phyloP scores from a whole-genome alignment of 2,888 invertebrate genomes.

The Euspilapteryx auroguttella region DNA sequence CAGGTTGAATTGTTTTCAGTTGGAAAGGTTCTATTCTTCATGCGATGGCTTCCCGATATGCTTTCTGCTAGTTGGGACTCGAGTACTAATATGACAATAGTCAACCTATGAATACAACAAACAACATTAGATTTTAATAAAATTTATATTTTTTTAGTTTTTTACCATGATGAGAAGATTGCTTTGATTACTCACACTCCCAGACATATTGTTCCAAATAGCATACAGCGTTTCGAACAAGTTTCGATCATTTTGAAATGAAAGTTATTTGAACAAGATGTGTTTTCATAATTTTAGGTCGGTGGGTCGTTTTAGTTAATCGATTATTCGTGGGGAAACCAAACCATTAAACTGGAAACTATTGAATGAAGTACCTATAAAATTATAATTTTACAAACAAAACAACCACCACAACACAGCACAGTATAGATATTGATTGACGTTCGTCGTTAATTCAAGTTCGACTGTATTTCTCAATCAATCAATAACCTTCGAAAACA shows the following conservation, averaged over 20 bases:
- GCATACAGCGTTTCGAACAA: constrained; percentile 83
- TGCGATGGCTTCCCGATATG: constrained; percentile 59
- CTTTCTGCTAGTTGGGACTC: constrained; percentile 70
- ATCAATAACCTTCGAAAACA: no score
- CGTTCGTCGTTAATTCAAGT: no score
- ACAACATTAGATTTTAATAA: background rate
- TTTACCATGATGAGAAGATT: background rate
- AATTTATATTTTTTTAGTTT: background rate
- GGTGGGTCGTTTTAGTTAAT: no score
- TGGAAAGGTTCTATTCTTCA: constrained; percentile 65
- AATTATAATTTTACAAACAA: no score
- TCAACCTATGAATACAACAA: constrained; percentile 63
- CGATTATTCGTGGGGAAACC: no score
- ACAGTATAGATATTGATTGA: no score
- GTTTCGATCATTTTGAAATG: constrained; percentile 77
- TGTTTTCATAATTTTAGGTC: no score
- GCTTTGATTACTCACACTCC: constrained; percentile 65
- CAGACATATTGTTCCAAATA: constrained; percentile 73
- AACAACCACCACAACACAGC: no score
- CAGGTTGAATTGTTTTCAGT: constrained; percentile 80
- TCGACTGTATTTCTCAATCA: no score
- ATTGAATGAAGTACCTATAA: no score
- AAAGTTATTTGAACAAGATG: constrained; percentile 25
- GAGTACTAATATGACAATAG: constrained; percentile 77
- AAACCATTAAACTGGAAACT: no score